Conservation (phyloP, 1,140 invertebrate species). For the Pseudomyrmex gracilis region DNA sequence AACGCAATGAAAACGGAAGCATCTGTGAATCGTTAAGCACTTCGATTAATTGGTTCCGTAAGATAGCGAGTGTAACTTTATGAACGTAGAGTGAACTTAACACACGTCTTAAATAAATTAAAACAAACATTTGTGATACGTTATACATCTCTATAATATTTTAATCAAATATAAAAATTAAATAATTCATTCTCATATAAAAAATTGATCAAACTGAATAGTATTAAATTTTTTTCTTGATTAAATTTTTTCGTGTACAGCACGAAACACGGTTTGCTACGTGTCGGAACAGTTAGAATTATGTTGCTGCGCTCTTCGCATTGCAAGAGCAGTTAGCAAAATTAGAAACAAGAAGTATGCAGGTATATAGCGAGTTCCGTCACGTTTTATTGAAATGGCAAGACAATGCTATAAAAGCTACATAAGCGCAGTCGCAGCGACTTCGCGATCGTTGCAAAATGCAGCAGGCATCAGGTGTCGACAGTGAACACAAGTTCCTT, state of each 20-base stretch:
- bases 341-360: conserved; percentile 6
- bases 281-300: conserved; percentile 7
- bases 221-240: neutral
- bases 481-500: neutral
- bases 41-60: neutral
- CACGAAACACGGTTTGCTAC: neutral
- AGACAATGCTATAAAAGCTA: conserved; percentile 26
- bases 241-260: neutral
- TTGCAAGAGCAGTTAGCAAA: conserved; percentile 23
- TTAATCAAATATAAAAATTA: no score
- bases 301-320: neutral
- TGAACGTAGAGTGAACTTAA: no score
- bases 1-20: conserved; percentile 13
- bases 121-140: no score
- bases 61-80: neutral
- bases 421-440: conserved; percentile 43
- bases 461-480: conserved; percentile 1
- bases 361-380: conserved; percentile 60
- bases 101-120: neutral
- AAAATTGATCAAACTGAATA: no score
- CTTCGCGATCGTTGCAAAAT: conserved; percentile 33
- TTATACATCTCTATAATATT: no score
- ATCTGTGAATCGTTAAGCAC: neutral
- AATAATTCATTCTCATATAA: no score
- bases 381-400: conserved; percentile 49